phyloP scores from a whole-genome alignment of 2,113 vertebrate genomes.

The Potamarius usumacintae region DNA sequence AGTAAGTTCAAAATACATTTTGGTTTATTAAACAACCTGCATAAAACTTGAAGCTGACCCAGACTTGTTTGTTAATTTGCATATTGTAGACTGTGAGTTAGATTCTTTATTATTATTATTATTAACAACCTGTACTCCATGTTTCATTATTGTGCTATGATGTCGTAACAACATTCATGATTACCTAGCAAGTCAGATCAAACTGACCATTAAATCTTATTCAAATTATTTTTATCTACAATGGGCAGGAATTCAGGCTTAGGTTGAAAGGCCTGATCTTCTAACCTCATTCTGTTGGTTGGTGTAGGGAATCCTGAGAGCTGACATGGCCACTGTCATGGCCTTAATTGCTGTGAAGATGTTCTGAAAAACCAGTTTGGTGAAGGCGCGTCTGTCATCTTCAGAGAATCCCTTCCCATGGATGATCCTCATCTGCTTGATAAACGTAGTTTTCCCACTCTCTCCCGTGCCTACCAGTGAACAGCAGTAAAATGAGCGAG shows the following conservation, averaged over 20 bases:
- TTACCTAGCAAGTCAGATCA: background rate
- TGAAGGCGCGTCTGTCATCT: constrained; percentile 78
- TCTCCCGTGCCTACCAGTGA: constrained; percentile 80
- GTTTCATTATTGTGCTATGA: background rate
- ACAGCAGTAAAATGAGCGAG: background rate
- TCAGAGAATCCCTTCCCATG: constrained; percentile 84
- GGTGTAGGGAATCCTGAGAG: constrained; percentile 76
- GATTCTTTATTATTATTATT: background rate
- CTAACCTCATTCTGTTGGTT: constrained; percentile 77
- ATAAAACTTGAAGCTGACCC: background rate
- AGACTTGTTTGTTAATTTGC: background rate
- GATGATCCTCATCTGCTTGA: constrained; percentile 91
- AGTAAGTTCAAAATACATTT: background rate
- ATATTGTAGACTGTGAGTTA: background rate
- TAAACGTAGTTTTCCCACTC: constrained; percentile 91
- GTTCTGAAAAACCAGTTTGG: constrained; percentile 83
- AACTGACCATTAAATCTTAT: background rate
- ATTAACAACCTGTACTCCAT: background rate
- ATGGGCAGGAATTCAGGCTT: background rate
- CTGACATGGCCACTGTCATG: constrained; percentile 78
- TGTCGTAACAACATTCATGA: background rate
- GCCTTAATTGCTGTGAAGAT: constrained; percentile 79
- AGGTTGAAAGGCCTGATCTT: background rate
- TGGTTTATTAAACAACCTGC: background rate
- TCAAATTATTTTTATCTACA: background rate